Percentiles rank a stretch among this genome's conserved stretches.
phyloP scores from a whole-genome alignment of 37 sponge, comb jelly and placozoan genomes.

The Lycopodina hypogea region DNA sequence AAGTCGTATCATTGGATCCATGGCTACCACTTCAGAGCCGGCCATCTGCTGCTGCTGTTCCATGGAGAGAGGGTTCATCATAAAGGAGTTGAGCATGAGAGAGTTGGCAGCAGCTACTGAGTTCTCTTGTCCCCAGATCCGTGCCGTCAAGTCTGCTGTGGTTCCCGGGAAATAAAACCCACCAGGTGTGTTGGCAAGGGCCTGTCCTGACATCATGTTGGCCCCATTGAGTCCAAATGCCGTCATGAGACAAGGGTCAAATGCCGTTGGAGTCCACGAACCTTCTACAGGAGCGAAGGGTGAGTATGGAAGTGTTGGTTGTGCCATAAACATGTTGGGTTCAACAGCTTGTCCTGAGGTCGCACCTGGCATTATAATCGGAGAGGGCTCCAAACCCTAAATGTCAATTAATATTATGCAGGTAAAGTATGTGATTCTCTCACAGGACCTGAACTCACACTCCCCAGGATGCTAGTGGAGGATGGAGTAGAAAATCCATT shows the following conservation, averaged over 20 bases:
- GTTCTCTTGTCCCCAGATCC: conserved; percentile 63
- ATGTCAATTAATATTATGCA: background rate
- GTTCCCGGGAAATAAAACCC: conserved; percentile 40
- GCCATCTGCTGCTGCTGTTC: conserved; percentile 42
- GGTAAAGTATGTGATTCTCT: background rate
- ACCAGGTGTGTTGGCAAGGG: conserved; percentile 10
- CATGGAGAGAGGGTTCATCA: conserved; percentile 34
- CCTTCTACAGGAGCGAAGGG: conserved; percentile 47
- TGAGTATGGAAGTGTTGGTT: conserved; percentile 30
- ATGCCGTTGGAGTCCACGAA: conserved; percentile 43
- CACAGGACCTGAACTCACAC: background rate
- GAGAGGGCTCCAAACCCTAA: background rate
- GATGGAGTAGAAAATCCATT: background rate
- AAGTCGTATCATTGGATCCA: conserved; percentile 49
- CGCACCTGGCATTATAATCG: background rate
- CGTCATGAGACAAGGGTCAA: conserved; percentile 37
- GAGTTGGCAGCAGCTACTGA: background rate
- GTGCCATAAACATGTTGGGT: background rate
- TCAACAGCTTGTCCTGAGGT: background rate
- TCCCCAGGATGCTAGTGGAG: background rate
- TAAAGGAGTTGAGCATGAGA: conserved; percentile 33
- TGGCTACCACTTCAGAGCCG: background rate
- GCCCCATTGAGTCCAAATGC: conserved; percentile 42
- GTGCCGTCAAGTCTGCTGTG: conserved; percentile 21
- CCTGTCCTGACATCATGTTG: conserved; percentile 29